Conservation (phyloP, 2,113 vertebrate species). For the Epinephelus moara region DNA sequence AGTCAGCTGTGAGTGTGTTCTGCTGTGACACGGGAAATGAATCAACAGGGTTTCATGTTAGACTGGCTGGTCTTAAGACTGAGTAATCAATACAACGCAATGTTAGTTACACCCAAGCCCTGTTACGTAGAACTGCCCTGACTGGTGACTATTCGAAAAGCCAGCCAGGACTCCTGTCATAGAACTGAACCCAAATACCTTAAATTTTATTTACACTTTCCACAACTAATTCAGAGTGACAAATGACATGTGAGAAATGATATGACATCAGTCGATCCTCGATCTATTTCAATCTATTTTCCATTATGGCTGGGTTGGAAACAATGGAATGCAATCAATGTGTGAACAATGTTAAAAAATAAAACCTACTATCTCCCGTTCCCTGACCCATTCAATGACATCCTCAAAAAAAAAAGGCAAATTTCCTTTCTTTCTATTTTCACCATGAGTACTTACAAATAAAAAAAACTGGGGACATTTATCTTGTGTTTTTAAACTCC, state of each 20-base stretch:
- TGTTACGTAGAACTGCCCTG: conserved; percentile 6
- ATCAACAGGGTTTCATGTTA: conserved; percentile 38
- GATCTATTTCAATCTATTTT: conserved; percentile 6
- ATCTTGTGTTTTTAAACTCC: not conserved
- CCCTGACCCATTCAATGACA: not conserved
- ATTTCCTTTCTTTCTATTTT: not conserved
- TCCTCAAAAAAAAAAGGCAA: no score
- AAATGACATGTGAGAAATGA: not conserved
- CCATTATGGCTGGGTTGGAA: not conserved
- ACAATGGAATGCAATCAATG: not conserved
- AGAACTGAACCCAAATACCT: not conserved
- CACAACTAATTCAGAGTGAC: not conserved
- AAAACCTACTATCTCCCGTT: not conserved
- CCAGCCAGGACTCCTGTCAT: not conserved
- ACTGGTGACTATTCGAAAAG: conserved; percentile 3
- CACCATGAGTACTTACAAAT: not conserved
- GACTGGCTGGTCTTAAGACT: conserved; percentile 20
- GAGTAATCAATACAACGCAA: conserved; percentile 12
- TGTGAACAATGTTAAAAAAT: not conserved
- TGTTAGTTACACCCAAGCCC: not conserved
- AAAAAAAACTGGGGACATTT: not conserved
- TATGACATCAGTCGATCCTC: not conserved
- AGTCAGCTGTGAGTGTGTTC: not conserved
- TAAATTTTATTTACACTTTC: not conserved
- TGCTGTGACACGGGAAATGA: not conserved